Conservation (phyloP, 2,113 vertebrate genomes). For the Muntiacus reevesi region DNA sequence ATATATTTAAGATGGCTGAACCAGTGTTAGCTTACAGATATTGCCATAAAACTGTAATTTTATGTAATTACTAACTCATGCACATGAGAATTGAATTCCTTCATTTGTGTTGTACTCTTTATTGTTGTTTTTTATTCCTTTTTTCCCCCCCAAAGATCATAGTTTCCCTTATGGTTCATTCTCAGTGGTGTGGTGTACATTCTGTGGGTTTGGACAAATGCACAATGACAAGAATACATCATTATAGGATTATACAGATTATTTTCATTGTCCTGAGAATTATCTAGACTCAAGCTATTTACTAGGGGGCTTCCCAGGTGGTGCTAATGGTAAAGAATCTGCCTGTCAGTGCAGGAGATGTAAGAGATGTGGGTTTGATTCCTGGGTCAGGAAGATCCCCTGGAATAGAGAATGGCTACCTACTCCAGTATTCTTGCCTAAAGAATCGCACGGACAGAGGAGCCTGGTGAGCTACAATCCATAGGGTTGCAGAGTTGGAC, state of each 20-base stretch:
- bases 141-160: not conserved
- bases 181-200: not conserved
- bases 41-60: not conserved
- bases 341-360: not conserved
- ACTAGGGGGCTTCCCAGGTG: not conserved
- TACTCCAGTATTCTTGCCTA: not conserved
- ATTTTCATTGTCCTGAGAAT: not conserved
- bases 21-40: not conserved
- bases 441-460: not conserved
- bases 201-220: not conserved
- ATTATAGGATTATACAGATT: not conserved
- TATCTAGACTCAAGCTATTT: not conserved
- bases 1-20: not conserved
- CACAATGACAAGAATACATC: not conserved
- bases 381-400: not conserved
- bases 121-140: not conserved
- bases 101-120: not conserved
- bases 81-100: not conserved
- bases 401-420: not conserved
- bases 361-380: not conserved
- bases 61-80: not conserved
- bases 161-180: not conserved
- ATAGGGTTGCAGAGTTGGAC: rapidly evolving
- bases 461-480: not conserved
- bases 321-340: not conserved